These are phyloP conservation scores for Propithecus deckenii DNA, from an alignment of 2,797 vertebrate species.

Conservation along the genomic window DNA sequence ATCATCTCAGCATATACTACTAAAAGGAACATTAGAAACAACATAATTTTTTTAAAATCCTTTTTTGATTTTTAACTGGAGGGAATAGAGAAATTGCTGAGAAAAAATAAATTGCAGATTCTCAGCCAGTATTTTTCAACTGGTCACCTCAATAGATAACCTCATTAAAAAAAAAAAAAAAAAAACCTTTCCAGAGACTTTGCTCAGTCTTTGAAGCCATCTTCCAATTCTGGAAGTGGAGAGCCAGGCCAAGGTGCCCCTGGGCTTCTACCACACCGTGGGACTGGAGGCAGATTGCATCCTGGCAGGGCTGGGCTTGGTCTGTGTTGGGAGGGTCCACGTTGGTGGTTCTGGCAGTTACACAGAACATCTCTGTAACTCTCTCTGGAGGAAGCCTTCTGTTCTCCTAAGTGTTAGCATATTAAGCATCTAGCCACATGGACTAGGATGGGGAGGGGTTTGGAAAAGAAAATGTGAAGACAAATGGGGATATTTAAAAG, in stretches of 20 bases:
- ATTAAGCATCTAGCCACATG: constrained; percentile 66
- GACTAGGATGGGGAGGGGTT: constrained; percentile 63
- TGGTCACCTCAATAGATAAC: neutral
- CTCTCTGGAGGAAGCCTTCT: constrained; percentile 57
- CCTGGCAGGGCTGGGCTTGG: neutral
- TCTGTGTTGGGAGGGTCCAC: neutral
- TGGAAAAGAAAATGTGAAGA: constrained; percentile 78
- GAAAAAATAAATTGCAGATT: neutral
- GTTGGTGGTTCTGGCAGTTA: constrained; percentile 22
- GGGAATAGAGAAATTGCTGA: neutral
- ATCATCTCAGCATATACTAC: neutral
- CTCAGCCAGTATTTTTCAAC: neutral
- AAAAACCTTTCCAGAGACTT: neutral
- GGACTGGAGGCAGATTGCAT: constrained; percentile 4
- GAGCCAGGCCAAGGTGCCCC: neutral
- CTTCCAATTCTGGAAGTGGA: neutral
- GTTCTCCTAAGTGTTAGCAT: constrained; percentile 39
- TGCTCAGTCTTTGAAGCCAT: neutral
- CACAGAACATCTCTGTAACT: constrained; percentile 49
- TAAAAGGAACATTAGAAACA: neutral
- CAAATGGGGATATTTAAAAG: constrained; percentile 80
- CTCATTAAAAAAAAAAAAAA: neutral
- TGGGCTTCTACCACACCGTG: neutral
- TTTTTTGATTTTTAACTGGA: neutral
- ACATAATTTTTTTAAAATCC: neutral